phyloP scores from a whole-genome alignment of 2,888 invertebrate species.

The Idaea aversata region DNA sequence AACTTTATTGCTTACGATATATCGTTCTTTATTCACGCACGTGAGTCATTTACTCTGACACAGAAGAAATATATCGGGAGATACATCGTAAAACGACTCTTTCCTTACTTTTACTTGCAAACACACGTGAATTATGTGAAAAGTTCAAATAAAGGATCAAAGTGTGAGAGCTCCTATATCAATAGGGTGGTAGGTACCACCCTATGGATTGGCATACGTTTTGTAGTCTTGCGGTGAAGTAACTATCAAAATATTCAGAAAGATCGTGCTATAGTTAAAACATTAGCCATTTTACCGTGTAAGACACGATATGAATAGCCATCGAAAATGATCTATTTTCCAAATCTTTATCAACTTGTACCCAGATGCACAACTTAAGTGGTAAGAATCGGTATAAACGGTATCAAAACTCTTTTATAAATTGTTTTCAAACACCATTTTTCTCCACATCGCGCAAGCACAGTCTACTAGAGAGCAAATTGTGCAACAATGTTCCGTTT shows the following conservation, averaged over 20 bases:
- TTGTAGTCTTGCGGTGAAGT: background rate
- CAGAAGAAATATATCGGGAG: constrained; percentile 25
- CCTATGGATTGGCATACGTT: background rate
- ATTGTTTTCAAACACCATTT: background rate
- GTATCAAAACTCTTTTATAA: background rate
- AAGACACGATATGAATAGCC: too few relatives aligned
- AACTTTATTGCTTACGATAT: constrained; percentile 6
- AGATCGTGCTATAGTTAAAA: background rate
- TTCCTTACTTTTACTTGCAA: constrained; percentile 47
- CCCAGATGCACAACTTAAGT: too few relatives aligned
- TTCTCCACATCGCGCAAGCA: background rate
- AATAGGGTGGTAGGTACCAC: constrained; percentile 27
- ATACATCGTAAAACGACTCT: constrained; percentile 29
- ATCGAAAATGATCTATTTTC: too few relatives aligned
- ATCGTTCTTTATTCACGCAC: constrained; percentile 20
- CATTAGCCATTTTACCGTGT: background rate
- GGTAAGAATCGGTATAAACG: background rate
- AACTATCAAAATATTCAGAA: background rate
- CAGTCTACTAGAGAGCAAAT: background rate
- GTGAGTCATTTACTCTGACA: constrained; percentile 24
- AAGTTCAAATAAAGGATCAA: constrained; percentile 52
- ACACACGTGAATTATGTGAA: constrained; percentile 66
- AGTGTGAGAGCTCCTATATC: constrained; percentile 40
- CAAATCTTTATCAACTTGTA: too few relatives aligned
- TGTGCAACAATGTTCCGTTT: background rate